Conservation (phyloP, 2,797 vertebrate genomes). For the Ctenopoma multispine region DNA sequence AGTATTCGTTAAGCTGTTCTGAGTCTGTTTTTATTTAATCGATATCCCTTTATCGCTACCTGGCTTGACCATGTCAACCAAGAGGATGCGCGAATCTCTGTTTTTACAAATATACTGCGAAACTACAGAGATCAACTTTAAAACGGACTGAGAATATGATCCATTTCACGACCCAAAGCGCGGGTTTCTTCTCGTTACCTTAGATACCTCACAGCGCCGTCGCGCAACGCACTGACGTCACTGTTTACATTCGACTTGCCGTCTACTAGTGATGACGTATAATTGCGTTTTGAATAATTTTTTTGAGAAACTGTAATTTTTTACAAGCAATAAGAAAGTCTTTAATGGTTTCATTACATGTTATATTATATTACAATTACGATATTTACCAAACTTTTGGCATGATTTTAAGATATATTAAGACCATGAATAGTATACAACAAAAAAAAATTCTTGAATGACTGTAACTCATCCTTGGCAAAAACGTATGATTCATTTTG, state of each 20-base stretch:
- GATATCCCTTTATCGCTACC: background rate
- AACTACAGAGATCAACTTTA: background rate
- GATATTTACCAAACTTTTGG: no score
- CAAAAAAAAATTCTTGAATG: no score
- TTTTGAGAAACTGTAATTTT: no score
- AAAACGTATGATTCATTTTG: no score
- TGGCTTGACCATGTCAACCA: background rate
- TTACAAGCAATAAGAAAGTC: no score
- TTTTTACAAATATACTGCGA: background rate
- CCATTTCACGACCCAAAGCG: background rate
- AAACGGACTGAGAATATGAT: background rate
- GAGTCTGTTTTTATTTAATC: background rate
- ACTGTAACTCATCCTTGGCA: no score
- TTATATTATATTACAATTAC: no score
- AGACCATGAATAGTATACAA: no score
- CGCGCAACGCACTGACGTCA: conserved; percentile 24
- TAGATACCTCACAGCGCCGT: background rate
- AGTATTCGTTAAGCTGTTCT: background rate
- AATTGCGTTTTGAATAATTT: background rate
- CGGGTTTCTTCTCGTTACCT: background rate
- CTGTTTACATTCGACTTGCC: conserved; percentile 28
- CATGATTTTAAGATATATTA: no score
- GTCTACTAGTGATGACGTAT: conserved; percentile 47
- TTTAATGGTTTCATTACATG: no score
- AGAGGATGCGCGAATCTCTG: no score